Conservation (phyloP, 2,888 invertebrate species). For the Iphiclides podalirius region DNA sequence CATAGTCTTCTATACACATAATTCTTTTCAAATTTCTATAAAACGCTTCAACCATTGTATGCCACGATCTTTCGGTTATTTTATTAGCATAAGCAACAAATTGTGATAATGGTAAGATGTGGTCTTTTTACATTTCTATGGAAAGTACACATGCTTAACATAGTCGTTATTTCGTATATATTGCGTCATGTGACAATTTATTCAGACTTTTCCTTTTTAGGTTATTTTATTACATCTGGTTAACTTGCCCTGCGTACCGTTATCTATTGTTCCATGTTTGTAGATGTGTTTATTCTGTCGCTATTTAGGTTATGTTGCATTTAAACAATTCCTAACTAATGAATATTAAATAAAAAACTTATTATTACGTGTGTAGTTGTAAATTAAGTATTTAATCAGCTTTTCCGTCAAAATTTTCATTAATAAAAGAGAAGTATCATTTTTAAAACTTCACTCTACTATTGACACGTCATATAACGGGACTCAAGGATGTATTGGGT, state of each 20-base stretch:
- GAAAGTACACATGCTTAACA: slow-evolving; percentile 2
- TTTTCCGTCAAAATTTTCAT: no score
- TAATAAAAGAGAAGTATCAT: no score
- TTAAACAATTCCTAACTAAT: no score
- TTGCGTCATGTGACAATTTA: slow-evolving; percentile 8
- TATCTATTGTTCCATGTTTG: slow-evolving; percentile 20
- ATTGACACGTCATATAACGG: no score
- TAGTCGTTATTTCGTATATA: slow-evolving; percentile 1
- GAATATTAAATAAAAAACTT: no score
- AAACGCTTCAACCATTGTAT: slow-evolving; percentile 14
- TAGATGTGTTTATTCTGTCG: not conserved
- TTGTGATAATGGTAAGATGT: slow-evolving; percentile 14
- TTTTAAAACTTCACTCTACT: no score
- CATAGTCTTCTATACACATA: slow-evolving; percentile 18
- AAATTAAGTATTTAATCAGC: no score
- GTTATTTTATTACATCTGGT: not conserved
- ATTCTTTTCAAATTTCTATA: slow-evolving; percentile 13
- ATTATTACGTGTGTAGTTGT: no score
- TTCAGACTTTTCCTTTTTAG: slow-evolving; percentile 9
- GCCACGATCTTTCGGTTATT: slow-evolving; percentile 8
- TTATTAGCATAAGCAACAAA: slow-evolving; percentile 19
- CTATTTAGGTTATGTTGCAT: no score
- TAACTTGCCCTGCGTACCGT: not conserved
- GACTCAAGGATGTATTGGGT: no score
- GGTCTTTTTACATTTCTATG: slow-evolving; percentile 9